Evolutionary conservation across 2,888 invertebrate genomes (phyloP), one percentile per base, ranked within the genome.

Genomic region (Andrena fulva): DNA sequence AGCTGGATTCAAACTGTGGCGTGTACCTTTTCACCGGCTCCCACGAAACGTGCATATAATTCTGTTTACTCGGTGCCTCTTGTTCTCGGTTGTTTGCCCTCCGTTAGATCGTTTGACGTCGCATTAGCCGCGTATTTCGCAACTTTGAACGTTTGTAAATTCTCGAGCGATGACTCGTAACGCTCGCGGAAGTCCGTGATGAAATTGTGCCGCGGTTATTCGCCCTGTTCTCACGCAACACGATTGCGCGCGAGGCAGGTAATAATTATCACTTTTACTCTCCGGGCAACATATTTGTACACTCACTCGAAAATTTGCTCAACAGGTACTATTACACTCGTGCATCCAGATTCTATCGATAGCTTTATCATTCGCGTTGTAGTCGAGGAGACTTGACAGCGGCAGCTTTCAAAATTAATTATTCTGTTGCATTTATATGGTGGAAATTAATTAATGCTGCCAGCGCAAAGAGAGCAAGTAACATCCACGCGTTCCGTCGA

Each of bases 111-210:
- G 20, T 63, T 70, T 24, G 20, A 54, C n/a, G 24, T 31, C 24
- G 59, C 10, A 24, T 31, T 31, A 29, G n/a, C 12, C 24, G 29
- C 7, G 2, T n/a, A 33, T 52, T 75, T 76, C 48, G 42, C 62
- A 56, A 74, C 29, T 67, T 72, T 54, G 33, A 70, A 42, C 67
- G 77, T 66, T 81, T 70, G 59, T 31, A 68, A 82, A 82, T 87
- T 85, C 87, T 79, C 84, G 72, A 50, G 75, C 78, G 84, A 72
- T 87, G 87, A 87, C 67, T 87, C 60, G 84, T 50, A 52, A 71
- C 67, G 75, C 31, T 85, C 77, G 67, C 85, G 87, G 87, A 85
- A 87, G 64, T 77, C 82, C 70, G 31, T 87, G 85, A 78, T 74
- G 85, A 87, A 87, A 87, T 82, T 64, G 69, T 63, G 52, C 67